Base-by-base conservation (phyloP, 2,797 vertebrate species). In the Dermochelys coriacea region DNA sequence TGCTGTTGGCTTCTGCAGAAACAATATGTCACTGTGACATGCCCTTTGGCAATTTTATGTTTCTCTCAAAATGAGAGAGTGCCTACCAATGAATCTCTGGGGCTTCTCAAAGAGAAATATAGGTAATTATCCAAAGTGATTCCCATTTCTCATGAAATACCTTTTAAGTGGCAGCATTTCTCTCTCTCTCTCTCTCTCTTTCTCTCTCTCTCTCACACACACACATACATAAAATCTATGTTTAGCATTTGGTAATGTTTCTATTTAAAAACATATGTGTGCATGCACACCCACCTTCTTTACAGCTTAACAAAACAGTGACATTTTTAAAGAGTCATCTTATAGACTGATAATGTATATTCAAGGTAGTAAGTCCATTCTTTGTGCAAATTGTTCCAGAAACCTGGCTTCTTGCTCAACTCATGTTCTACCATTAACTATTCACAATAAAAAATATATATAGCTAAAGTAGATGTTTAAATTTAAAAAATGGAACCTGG, bases 61-160 rank as follows among this genome's bases (percentile, higher is more conserved):
- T 95, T 95, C 83, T 64, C 80, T 81, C 55, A 77, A 93, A 95
- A 87, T 77, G 49, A 52, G 29, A 90, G 31, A 84, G 15, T 85
- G 41, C 78, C 57, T 84, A 74, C 41, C 6, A 86, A 88, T 77
- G 57, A 92, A 74, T 90, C 52, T 74, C 84, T 92, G 68, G 41
- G 51, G 2, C 5, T 91, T 84, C 84, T 90, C 31, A 87, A 93
- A 94, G 16, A 86, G 84, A 86, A 18, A 84, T 79, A 12, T 52
- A 45, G 4, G 9, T 82, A 90, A 82, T 87, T 88, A 87, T 83
- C 37, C 61, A 84, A 64, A 29, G 37, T 68, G 51, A 80, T 49
- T 59, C 31, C 79, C 4, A 86, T 94, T 82, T 57, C 47, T 93
- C 18, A 50, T 50, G 78, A 89, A 90, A 84, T 49, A 82, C 1